Percentiles rank a stretch among this genome's conserved stretches.
Conservation (phyloP, 2,888 invertebrate species). For the Cosmia trapezina region DNA sequence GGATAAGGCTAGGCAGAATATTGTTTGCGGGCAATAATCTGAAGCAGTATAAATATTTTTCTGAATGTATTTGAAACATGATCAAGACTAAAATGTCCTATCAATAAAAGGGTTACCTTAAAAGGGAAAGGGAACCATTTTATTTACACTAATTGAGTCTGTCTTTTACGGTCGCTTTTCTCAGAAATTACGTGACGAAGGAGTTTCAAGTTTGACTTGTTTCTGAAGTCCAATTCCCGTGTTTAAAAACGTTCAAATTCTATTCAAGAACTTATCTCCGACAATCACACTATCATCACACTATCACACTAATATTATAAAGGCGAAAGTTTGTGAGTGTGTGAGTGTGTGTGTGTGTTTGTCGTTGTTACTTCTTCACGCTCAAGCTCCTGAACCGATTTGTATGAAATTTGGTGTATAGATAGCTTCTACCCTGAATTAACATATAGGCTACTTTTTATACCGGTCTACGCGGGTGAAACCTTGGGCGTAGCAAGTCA, state of each 20-base stretch:
- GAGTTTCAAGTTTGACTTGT: background rate
- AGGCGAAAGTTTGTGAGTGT: too few relatives aligned
- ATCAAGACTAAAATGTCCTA: background rate
- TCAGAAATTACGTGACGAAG: background rate
- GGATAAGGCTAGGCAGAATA: too few relatives aligned
- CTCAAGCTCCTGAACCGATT: too few relatives aligned
- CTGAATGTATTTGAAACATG: background rate
- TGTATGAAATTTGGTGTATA: too few relatives aligned
- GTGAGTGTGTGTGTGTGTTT: too few relatives aligned
- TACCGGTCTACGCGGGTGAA: too few relatives aligned
- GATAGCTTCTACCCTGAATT: too few relatives aligned
- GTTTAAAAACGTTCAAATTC: background rate
- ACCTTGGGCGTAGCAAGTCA: too few relatives aligned
- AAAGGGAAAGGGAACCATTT: background rate
- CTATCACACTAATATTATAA: too few relatives aligned
- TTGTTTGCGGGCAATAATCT: background rate
- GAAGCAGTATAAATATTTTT: background rate
- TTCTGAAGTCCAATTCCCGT: background rate
- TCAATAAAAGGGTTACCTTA: background rate
- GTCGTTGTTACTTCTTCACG: too few relatives aligned
- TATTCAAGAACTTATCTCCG: background rate
- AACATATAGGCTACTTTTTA: too few relatives aligned
- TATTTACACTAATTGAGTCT: background rate
- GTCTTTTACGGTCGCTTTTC: background rate
- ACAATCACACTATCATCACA: too few relatives aligned